Conservation (phyloP, 2,113 vertebrate genomes). For the Pan paniscus region DNA sequence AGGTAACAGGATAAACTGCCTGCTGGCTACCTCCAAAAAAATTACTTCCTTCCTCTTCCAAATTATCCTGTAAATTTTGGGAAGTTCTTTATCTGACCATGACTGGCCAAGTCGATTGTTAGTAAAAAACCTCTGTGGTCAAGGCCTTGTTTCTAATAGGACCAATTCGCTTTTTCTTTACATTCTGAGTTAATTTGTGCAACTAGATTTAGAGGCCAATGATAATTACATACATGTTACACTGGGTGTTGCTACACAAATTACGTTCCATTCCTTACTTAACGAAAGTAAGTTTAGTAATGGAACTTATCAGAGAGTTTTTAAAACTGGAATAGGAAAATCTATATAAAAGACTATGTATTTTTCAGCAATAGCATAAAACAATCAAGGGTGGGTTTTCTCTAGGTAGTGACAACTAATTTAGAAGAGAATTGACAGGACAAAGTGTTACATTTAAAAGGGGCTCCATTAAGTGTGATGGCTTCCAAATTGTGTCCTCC, state of each 20-base stretch:
- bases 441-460: slow-evolving; percentile 64
- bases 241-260: not conserved
- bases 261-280: not conserved
- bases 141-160: not conserved
- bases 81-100: not conserved
- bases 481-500: slow-evolving; percentile 64
- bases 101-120: not conserved
- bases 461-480: slow-evolving; percentile 79
- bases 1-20: not conserved
- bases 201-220: not conserved
- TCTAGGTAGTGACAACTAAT: slow-evolving; percentile 79
- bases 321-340: slow-evolving; percentile 75
- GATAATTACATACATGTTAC: not conserved
- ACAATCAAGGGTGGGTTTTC: slow-evolving; percentile 78
- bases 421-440: slow-evolving; percentile 79
- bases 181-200: not conserved
- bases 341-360: slow-evolving; percentile 65
- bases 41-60: not conserved
- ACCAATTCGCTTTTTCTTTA: not conserved
- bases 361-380: slow-evolving; percentile 78
- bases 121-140: not conserved
- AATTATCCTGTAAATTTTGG: not conserved
- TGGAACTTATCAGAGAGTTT: slow-evolving; percentile 68
- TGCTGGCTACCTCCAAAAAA: not conserved
- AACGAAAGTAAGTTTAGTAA: slow-evolving; percentile 45